A percentile compares a stretch with the other conserved stretches of the same genome.
phyloP scores from a whole-genome alignment of 2,113 vertebrate species.

The Sebastes schlegelii region DNA sequence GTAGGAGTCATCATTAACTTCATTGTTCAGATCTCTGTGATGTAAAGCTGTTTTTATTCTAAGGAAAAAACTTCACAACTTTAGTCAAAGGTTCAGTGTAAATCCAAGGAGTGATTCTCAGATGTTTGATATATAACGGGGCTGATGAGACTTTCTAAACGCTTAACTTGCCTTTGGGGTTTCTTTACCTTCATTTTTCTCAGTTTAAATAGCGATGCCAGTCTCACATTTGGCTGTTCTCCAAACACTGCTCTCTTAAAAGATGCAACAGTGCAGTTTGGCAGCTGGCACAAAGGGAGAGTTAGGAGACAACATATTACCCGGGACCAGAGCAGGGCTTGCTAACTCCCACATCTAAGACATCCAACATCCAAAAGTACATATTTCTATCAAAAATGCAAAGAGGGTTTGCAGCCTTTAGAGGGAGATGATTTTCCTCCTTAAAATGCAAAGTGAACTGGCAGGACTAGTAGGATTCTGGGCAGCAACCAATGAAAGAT shows the following conservation, averaged over 20 bases:
- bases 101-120: background rate
- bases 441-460: slow-evolving; percentile 38
- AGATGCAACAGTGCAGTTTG: slow-evolving; percentile 63
- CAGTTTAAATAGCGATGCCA: slow-evolving; percentile 7
- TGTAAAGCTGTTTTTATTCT: background rate
- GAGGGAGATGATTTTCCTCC: background rate
- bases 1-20: background rate
- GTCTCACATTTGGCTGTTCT: slow-evolving; percentile 45
- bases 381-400: slow-evolving; percentile 64
- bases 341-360: slow-evolving; percentile 49
- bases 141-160: background rate
- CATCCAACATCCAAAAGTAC: slow-evolving; percentile 50
- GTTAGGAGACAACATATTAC: slow-evolving; percentile 40
- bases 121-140: background rate
- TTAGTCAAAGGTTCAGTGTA: background rate
- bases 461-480: slow-evolving; percentile 18
- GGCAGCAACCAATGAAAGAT: slow-evolving; percentile 21
- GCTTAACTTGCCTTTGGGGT: background rate
- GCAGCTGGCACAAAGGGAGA: slow-evolving; percentile 51
- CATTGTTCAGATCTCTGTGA: background rate
- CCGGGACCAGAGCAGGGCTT: slow-evolving; percentile 34
- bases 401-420: slow-evolving; percentile 32
- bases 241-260: slow-evolving; percentile 57
- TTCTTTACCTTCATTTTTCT: slow-evolving; percentile 39
- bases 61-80: too few species aligned